phyloP scores from a whole-genome alignment of 1,140 invertebrate species.

The Zaprionus camerounensis region DNA sequence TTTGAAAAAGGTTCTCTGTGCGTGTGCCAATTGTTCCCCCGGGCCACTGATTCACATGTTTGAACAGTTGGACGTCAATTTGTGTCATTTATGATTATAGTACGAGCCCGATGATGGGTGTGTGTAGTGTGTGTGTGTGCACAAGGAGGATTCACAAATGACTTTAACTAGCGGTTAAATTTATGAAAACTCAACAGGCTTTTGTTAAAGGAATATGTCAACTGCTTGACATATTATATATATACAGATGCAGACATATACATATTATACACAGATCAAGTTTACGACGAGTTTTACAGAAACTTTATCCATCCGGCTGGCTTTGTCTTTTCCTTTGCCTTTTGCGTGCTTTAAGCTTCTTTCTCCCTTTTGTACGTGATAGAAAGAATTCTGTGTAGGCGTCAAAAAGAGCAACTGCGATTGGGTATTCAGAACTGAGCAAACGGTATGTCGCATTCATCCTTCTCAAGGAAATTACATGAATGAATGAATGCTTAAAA shows the following conservation, averaged over 20 bases:
- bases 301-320: slow-evolving; percentile 1
- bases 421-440: neutral
- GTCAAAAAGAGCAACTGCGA: slow-evolving; percentile 2
- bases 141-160: neutral
- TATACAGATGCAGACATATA: neutral
- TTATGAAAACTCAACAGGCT: slow-evolving; percentile 2
- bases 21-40: slow-evolving; percentile 2
- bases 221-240: neutral
- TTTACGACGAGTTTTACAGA: neutral
- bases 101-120: neutral
- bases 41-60: slow-evolving; percentile 9
- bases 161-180: neutral
- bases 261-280: neutral
- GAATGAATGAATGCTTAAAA: neutral
- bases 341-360: slow-evolving; percentile 5
- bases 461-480: neutral
- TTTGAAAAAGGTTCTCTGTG: slow-evolving; percentile 5
- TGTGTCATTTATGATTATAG: slow-evolving; percentile 8
- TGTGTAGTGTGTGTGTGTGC: neutral
- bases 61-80: slow-evolving; percentile 9
- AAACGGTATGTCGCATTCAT: neutral
- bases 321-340: neutral
- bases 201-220: neutral
- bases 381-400: slow-evolving; percentile 1
- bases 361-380: neutral